Conservation (phyloP, 2,113 vertebrate species). For the Aplodontia rufa region DNA sequence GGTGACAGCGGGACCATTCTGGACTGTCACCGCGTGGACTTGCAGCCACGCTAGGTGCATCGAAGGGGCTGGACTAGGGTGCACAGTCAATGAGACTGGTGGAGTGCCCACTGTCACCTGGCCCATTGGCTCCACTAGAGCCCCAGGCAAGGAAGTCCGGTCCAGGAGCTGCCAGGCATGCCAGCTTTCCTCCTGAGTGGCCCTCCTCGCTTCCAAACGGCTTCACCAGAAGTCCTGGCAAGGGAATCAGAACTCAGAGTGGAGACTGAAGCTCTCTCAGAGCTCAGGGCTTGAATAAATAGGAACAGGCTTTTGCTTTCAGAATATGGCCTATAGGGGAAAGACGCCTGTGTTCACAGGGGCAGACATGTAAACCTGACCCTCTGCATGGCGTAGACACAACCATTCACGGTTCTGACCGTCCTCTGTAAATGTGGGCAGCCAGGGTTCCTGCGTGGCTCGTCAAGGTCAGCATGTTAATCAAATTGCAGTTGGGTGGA, state of each 20-base stretch:
- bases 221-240: neutral
- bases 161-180: neutral
- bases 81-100: neutral
- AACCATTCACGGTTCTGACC: neutral
- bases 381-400: accelerated
- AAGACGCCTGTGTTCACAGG: neutral
- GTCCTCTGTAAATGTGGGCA: neutral
- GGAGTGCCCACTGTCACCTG: accelerated
- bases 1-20: neutral
- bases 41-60: too few relatives aligned
- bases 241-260: neutral
- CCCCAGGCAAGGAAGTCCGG: neutral
- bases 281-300: neutral
- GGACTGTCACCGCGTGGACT: too few relatives aligned
- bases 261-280: neutral
- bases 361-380: accelerated
- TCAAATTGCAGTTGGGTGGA: neutral
- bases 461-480: neutral
- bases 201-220: neutral
- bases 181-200: neutral
- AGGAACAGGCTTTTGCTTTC: neutral
- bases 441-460: neutral
- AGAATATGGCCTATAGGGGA: neutral
- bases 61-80: neutral
- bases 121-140: neutral